Conservation (phyloP, 2,888 invertebrate species). For the Trissolcus japonicus region DNA sequence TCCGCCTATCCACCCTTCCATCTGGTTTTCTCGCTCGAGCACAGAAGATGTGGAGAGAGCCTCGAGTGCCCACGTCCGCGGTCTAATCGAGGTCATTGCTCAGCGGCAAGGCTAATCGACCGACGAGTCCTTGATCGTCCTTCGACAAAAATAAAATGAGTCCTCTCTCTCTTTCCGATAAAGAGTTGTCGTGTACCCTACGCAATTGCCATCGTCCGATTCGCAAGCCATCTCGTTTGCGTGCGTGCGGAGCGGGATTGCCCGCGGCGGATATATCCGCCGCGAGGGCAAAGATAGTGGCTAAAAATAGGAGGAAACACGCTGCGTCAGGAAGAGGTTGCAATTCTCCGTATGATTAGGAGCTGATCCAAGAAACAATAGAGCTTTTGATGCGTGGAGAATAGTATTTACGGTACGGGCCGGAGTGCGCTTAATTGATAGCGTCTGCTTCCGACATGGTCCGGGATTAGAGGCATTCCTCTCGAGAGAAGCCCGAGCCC, state of each 20-base stretch:
- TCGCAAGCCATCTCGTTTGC: constrained; percentile 12
- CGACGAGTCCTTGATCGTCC: constrained; percentile 45
- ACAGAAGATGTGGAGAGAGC: neutral
- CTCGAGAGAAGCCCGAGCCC: neutral
- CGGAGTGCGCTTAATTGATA: constrained; percentile 38
- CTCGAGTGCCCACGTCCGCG: neutral
- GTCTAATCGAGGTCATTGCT: constrained; percentile 48
- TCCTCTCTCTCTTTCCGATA: constrained; percentile 10
- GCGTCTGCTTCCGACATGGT: constrained; percentile 32
- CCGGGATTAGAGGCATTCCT: constrained; percentile 11
- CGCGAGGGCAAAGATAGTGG: constrained; percentile 1
- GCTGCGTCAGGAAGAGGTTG: constrained; percentile 14
- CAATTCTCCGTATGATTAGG: constrained; percentile 38
- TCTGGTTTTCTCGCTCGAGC: neutral
- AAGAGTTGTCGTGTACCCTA: constrained; percentile 21
- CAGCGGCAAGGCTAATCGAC: constrained; percentile 30
- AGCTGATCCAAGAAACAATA: constrained; percentile 44
- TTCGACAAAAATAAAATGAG: constrained; percentile 33
- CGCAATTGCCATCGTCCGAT: constrained; percentile 16
- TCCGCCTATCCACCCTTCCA: neutral
- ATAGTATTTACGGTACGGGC: constrained; percentile 38
- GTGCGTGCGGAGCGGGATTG: constrained; percentile 14
- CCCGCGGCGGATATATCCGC: constrained; percentile 11
- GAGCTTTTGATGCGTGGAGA: constrained; percentile 27
- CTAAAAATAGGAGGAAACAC: constrained; percentile 9